These are phyloP conservation scores for Manacus vitellinus DNA, from an alignment of 2,113 vertebrate genomes.

Conservation along the genomic window DNA sequence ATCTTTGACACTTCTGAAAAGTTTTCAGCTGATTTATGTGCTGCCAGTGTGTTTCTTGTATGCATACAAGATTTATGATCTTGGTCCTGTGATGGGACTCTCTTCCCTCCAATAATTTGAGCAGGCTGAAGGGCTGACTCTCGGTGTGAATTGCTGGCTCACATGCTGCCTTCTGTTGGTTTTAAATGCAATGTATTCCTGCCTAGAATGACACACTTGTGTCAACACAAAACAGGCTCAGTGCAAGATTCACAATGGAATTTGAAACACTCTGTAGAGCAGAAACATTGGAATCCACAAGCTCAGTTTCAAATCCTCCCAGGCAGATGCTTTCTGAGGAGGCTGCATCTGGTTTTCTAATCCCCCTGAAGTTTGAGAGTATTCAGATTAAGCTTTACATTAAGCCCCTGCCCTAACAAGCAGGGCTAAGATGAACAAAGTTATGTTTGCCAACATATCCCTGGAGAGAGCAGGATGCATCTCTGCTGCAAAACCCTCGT, in stretches of 20 bases:
- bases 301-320: background rate
- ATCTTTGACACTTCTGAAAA: background rate
- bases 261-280: background rate
- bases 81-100: background rate
- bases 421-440: background rate
- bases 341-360: conserved; percentile 36
- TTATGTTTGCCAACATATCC: background rate
- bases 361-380: background rate
- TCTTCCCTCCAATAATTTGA: background rate
- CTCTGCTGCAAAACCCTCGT: background rate
- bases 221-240: conserved; percentile 7
- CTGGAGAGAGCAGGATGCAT: background rate
- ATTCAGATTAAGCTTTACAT: background rate
- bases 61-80: background rate
- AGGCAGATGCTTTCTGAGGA: conserved; percentile 13
- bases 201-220: background rate
- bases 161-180: background rate
- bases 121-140: background rate
- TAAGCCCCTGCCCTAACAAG: background rate
- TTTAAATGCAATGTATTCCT: background rate
- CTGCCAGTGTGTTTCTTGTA: background rate
- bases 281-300: background rate
- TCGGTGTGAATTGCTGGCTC: background rate
- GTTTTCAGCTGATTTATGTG: background rate
- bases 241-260: background rate